Conservation (phyloP, 1,140 invertebrate genomes). For the Prorops nasuta region DNA sequence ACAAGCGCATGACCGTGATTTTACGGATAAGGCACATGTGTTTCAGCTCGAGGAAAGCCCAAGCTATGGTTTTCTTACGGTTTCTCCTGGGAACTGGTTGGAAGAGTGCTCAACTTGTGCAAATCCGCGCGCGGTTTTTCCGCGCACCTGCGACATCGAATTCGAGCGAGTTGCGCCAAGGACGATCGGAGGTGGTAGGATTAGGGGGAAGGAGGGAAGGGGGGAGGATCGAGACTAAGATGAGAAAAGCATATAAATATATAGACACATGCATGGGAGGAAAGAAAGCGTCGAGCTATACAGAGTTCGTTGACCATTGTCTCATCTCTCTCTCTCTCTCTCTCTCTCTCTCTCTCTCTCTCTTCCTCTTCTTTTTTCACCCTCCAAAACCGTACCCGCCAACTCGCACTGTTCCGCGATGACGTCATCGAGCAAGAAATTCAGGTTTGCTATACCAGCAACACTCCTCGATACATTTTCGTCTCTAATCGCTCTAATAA, state of each 20-base stretch:
- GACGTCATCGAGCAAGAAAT: no score
- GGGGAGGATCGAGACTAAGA: constrained; percentile 2
- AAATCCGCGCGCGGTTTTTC: no score
- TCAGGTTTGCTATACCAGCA: no score
- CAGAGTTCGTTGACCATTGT: constrained; percentile 32
- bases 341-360: not conserved
- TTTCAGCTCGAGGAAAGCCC: constrained; percentile 16
- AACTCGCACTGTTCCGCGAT: no score
- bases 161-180: constrained; percentile 4
- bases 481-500: no score
- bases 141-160: constrained; percentile 11
- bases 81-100: no score
- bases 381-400: not conserved
- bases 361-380: not conserved
- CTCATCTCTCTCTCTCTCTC: not conserved
- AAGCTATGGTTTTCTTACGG: not conserved
- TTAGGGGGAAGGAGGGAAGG: constrained; percentile 6
- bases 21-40: constrained; percentile 18
- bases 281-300: constrained; percentile 10
- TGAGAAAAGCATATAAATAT: constrained; percentile 1
- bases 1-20: constrained; percentile 14
- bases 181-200: constrained; percentile 14
- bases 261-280: no score
- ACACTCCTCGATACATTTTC: no score
- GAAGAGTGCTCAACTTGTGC: no score